Evolutionary conservation across 2,113 vertebrate genomes (phyloP), one percentile per base, ranked within the genome.

Genomic region (Sylvietta virens): DNA sequence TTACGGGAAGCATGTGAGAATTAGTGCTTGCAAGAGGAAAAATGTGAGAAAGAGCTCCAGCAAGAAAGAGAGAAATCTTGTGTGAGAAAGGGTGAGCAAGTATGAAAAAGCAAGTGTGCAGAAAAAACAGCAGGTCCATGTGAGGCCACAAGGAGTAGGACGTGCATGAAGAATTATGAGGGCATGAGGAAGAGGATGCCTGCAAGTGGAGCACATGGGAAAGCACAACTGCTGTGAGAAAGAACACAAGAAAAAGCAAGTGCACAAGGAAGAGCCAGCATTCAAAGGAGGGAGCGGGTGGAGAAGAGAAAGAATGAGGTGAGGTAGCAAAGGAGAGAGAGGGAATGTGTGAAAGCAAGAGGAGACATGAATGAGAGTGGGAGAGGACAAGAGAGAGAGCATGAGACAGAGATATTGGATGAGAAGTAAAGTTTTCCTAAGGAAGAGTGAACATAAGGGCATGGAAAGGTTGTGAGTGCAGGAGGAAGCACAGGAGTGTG

Each of bases 201-300:
- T 30, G 28, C 20, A 62, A 69, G 31, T 5, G 33, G 26, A 86
- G 10, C 3, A 47, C 19, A 8, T 4, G 12, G 62, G 18, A 74
- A 58, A 42, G 18, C 33, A 47, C 0, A 0, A 47, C 7, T 35
- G 18, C 7, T 26, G 15, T 2, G 10, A 72, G 44, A 58, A 64
- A 57, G 21, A 74, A 5, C 13, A 47, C 15, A 28, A 27, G 17
- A 19, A n/a, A 81, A 86, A 53, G 15, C 0, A 1, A 91, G 9
- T 35, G 30, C 31, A 48, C 31, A 61, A 54, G 37, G 56, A 81
- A 61, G 10, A 47, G 16, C 3, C 24, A 48, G 50, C 21, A 67
- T 21, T 47, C 4, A 51, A 33, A 69, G 39, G 15, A 56, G 35
- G 40, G 15, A 64, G 27, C 0, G 0, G 11, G 18, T 37, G 6